Evolutionary conservation across 2,888 invertebrate genomes (phyloP).

Genomic region (Smittia sp.): DNA sequence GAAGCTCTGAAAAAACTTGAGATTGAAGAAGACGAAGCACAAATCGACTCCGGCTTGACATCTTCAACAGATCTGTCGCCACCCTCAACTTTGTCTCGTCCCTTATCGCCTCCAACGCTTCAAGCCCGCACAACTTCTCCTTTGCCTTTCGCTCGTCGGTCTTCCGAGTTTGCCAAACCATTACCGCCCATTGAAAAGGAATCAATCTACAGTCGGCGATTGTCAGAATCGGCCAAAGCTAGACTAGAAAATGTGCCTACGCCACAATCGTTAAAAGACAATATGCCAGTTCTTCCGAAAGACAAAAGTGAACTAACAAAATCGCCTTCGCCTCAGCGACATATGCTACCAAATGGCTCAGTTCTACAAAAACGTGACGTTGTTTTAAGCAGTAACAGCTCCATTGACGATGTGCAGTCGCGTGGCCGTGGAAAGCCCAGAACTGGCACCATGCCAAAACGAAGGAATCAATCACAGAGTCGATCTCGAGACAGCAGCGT

Average conservation of each 20-base stretch:
- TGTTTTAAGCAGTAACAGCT: background rate
- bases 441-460: constrained; percentile 47
- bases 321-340: constrained; percentile 3
- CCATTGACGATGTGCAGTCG: constrained; percentile 16
- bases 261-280: background rate
- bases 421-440: constrained; percentile 11
- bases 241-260: background rate
- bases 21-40: constrained; percentile 49
- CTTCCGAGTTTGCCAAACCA: background rate
- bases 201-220: background rate
- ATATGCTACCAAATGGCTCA: background rate
- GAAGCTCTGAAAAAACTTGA: constrained; percentile 62
- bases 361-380: background rate
- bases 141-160: background rate
- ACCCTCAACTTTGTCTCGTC: background rate
- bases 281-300: background rate
- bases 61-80: constrained; percentile 28
- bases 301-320: background rate
- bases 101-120: background rate
- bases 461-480: constrained; percentile 50
- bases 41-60: constrained; percentile 27
- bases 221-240: background rate
- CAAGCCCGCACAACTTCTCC: background rate
- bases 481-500: constrained; percentile 47
- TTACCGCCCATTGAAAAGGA: background rate